Evolutionary conservation across 2,888 invertebrate genomes (phyloP), one percentile per base, ranked within the genome.

Genomic region (Drosophila rubida): DNA sequence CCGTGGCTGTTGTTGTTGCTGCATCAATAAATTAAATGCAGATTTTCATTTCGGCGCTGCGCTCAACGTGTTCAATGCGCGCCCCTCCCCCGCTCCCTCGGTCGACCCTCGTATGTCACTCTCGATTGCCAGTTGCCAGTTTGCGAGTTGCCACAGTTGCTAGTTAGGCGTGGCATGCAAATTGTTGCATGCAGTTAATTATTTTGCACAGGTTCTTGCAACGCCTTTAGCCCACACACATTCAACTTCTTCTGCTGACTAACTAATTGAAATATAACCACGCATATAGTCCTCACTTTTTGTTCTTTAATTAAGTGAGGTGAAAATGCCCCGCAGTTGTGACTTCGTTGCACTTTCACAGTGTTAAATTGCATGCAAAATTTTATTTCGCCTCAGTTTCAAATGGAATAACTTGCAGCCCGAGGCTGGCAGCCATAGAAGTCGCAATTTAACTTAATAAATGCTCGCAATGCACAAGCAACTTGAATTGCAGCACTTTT

Each of bases 111-210:
- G 69, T 62, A 60, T 66, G 75, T 75, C 77, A 78, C 69, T 78
- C 70, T 78, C 66, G 60, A 60, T 71, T 64, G 64, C 62, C 60
- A 9, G 51, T 55, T 65, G 42, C 61, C 51, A 37, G 49, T 37
- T 30, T 57, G 41, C 49, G 30, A n/a, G 61, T 32, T 68, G 46
- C 65, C 65, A 48, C 69, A 37, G 73, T 61, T 46, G 67, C 61
- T 59, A 71, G 77, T 74, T 84, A 79, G 83, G 84, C 80, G 80
- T 69, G 71, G 72, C 87, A 68, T 73, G 71, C 73, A 87, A 84
- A 84, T 84, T 84, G 83, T 84, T 87, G 87, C 83, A 87, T 84
- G 87, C 84, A 84, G 84, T 84, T 84, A 84, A 84, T 84, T 84
- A 84, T 87, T 79, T 87, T 80, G 87, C 81, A 71, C 81, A 80